These are phyloP conservation scores for Coryphaenoides rupestris DNA, from an alignment of 2,113 vertebrate genomes.

Conservation along the genomic window DNA sequence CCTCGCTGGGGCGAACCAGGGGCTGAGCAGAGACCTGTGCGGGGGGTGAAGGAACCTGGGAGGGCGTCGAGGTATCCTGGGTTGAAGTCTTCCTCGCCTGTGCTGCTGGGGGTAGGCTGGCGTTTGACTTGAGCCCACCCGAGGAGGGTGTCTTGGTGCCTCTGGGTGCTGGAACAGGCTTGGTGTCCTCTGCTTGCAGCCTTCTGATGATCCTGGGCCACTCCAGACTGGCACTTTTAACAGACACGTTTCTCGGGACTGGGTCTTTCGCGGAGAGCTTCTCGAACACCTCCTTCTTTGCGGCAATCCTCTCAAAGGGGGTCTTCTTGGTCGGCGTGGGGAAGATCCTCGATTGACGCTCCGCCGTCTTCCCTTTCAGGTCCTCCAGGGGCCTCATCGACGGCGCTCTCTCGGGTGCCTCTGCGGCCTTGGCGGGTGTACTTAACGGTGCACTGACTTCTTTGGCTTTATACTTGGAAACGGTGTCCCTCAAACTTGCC, in stretches of 20 bases:
- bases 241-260: conserved; percentile 19
- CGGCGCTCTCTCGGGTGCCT: not conserved
- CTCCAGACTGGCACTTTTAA: conserved; percentile 59
- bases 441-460: conserved; percentile 1
- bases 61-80: no score
- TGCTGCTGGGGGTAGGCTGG: conserved; percentile 19
- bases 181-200: conserved; percentile 39
- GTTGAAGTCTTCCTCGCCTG: conserved; percentile 29
- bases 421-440: conserved; percentile 7
- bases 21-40: conserved; percentile 17
- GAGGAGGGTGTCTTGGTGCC: conserved; percentile 15
- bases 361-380: conserved; percentile 21
- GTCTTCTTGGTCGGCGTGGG: conserved; percentile 59
- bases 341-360: conserved; percentile 17
- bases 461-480: conserved; percentile 18
- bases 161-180: conserved; percentile 25
- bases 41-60: not conserved
- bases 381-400: conserved; percentile 13
- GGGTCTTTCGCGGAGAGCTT: conserved; percentile 50
- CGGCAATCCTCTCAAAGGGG: conserved; percentile 51
- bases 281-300: conserved; percentile 59
- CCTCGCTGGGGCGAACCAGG: conserved; percentile 28
- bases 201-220: conserved; percentile 52
- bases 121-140: conserved; percentile 16
- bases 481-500: conserved; percentile 50